Percentiles rank a stretch among this genome's conserved stretches.
Conservation (phyloP, 2,113 vertebrate genomes). For the Amblyopsis rosae region DNA sequence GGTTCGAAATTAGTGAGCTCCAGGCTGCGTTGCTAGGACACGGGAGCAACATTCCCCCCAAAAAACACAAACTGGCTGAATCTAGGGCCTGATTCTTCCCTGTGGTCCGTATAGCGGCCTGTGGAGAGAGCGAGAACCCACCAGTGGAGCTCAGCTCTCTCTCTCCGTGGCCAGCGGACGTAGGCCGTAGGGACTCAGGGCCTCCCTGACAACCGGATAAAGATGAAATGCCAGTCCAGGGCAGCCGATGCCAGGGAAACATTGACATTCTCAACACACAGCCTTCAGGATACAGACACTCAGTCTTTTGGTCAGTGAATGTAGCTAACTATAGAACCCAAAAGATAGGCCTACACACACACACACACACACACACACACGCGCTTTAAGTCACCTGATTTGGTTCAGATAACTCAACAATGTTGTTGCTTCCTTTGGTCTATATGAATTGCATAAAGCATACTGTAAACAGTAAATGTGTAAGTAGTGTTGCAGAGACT, state of each 20-base stretch:
- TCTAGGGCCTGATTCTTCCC: conserved; percentile 23
- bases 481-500: no score
- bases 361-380: no score
- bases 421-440: no score
- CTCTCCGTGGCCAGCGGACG: conserved; percentile 24
- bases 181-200: conserved; percentile 29
- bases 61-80: conserved; percentile 51
- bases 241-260: conserved; percentile 26
- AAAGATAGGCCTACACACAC: no score
- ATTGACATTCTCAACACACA: conserved; percentile 40
- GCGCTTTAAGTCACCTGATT: no score
- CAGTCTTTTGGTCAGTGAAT: no score
- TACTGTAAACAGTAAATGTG: no score
- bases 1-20: conserved; percentile 52
- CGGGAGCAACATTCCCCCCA: conserved; percentile 53
- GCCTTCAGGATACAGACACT: background rate
- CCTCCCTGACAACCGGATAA: conserved; percentile 34
- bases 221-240: conserved; percentile 27
- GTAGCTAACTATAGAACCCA: no score
- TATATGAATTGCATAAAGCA: no score
- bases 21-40: conserved; percentile 59
- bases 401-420: no score
- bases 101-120: conserved; percentile 40
- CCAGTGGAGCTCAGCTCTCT: conserved; percentile 38
- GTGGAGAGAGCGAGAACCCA: conserved; percentile 43